Base-by-base conservation (phyloP, 2,888 invertebrate genomes). In the Galeopsomyia nigrocyanea region DNA sequence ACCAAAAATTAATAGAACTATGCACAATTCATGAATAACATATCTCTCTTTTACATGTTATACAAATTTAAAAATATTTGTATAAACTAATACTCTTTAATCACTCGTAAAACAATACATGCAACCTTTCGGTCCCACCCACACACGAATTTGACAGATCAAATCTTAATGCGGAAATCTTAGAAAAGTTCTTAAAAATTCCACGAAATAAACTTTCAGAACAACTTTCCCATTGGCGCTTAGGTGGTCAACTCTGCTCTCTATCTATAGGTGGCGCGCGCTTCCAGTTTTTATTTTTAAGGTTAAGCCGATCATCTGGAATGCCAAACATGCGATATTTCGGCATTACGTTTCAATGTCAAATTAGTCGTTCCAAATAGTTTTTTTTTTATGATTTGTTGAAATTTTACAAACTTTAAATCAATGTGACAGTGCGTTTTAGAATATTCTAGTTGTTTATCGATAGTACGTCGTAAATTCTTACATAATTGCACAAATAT, bases 151-250 rank as follows among this genome's bases (percentile, higher is more conserved):
- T 55, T 62, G 62, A 47, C 47, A 68, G 19, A 56, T 26, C 46
- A 47, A 55, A 62, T 14, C 49, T 31, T 49, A 46, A 61, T n/a
- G n/a, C 55, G 55, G 19, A 68, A 61, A 14, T 51, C 13, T 61
- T 13, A 39, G 5, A 56, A 67, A 58, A 66, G 49, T 39, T 58
- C 7, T 6, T 51, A 58, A 67, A 67, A 67, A 50, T 19, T 57
- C 57, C 57, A 66, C 57, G n/a, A 66, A 66, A 66, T 66, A 57
- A 57, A 57, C 26, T 21, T 64, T 64, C 31, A 39, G 39, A 39
- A 39, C 7, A 5, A 13, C 39, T 39, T 13, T 39, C 5, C 16
- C 19, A 10, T 10, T 31, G 31, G 47, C 39, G 39, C 19, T 47
- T 47, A 1, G 47, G 22, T 5, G 7, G 19, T 47, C 16, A 13